Evolutionary conservation across 2,797 vertebrate genomes (phyloP).

Genomic region (Sebastes iracundus): DNA sequence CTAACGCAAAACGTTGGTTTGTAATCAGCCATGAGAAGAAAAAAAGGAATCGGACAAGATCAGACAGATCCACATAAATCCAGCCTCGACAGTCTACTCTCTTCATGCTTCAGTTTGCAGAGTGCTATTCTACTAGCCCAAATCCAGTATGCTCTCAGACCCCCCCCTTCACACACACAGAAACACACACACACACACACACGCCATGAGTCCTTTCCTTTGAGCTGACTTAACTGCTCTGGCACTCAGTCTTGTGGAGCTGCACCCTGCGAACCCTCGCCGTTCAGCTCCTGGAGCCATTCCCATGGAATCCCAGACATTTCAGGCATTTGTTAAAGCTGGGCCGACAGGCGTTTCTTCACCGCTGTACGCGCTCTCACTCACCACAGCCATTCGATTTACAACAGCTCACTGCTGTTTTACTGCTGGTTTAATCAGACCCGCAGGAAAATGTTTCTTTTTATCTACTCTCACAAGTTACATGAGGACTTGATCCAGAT

Average conservation of each 20-base stretch:
- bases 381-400: slow-evolving; percentile 35
- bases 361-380: slow-evolving; percentile 33
- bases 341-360: slow-evolving; percentile 73
- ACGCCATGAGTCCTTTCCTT: slow-evolving; percentile 48
- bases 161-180: not conserved
- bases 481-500: not conserved
- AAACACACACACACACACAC: slow-evolving; percentile 9
- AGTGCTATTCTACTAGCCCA: slow-evolving; percentile 37
- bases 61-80: slow-evolving; percentile 25
- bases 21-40: not conserved
- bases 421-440: slow-evolving; percentile 30
- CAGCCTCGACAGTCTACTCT: not conserved
- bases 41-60: slow-evolving; percentile 21
- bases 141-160: slow-evolving; percentile 37
- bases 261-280: slow-evolving; percentile 74
- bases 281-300: slow-evolving; percentile 72
- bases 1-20: not conserved
- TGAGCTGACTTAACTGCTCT: slow-evolving; percentile 75
- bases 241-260: slow-evolving; percentile 69
- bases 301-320: slow-evolving; percentile 84
- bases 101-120: slow-evolving; percentile 28
- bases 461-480: slow-evolving; percentile 2
- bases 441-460: slow-evolving; percentile 6
- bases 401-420: slow-evolving; percentile 41
- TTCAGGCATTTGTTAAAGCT: slow-evolving; percentile 78